Percentiles rank a stretch among this genome's conserved stretches.
Evolutionary conservation across 2,797 vertebrate species (phyloP).

Genomic region (Takifugu rubripes): DNA sequence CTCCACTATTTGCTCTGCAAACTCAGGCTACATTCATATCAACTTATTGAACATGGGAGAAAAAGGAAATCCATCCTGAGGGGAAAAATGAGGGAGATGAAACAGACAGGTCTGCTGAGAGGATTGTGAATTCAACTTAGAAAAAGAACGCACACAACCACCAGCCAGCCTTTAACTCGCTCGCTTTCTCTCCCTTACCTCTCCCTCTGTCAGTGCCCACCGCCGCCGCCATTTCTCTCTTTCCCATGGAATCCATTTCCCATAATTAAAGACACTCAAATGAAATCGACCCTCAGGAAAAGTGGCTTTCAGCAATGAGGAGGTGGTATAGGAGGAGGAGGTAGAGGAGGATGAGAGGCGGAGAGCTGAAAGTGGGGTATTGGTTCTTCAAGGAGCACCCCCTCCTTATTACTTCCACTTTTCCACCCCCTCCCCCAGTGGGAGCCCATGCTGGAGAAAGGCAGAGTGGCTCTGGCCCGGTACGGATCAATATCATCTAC

Average conservation of each 20-base stretch:
- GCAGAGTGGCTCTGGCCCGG: conserved; percentile 73
- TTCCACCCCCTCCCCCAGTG: conserved; percentile 30
- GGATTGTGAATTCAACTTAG: conserved; percentile 58
- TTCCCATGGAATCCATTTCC: conserved; percentile 87
- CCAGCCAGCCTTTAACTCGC: conserved; percentile 33
- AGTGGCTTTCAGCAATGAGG: conserved; percentile 88
- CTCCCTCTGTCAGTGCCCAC: conserved; percentile 51
- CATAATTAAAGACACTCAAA: conserved; percentile 95
- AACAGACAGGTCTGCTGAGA: conserved; percentile 66
- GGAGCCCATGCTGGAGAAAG: conserved; percentile 57
- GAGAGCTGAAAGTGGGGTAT: conserved; percentile 73
- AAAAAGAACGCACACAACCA: conserved; percentile 38
- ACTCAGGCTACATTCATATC: conserved; percentile 9
- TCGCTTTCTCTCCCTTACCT: conserved; percentile 15
- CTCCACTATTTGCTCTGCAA: background rate
- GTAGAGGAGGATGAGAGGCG: conserved; percentile 57
- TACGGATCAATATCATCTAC: conserved; percentile 94
- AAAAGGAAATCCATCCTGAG: conserved; percentile 53
- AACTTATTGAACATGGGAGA: conserved; percentile 36
- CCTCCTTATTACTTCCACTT: conserved; percentile 34
- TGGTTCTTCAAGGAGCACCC: conserved; percentile 86
- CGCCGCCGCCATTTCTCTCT: conserved; percentile 60
- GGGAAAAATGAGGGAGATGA: conserved; percentile 44
- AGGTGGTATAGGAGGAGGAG: conserved; percentile 61
- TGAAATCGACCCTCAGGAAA: conserved; percentile 93